Conservation (phyloP, 1,140 invertebrate genomes). For the Bombus impatiens region DNA sequence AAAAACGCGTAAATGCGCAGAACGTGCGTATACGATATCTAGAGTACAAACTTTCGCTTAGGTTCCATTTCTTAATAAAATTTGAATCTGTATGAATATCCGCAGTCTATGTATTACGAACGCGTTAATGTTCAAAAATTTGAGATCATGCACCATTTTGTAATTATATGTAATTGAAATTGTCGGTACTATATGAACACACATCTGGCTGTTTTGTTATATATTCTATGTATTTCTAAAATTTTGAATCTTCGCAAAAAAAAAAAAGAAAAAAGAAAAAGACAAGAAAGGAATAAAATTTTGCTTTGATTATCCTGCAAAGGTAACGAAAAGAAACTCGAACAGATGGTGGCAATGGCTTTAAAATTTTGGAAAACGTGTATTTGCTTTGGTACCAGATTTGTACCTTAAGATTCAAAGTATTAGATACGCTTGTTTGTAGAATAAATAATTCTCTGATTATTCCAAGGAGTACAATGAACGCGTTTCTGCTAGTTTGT, state of each 20-base stretch:
- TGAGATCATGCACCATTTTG: background rate
- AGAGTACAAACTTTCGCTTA: no score
- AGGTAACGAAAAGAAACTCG: background rate
- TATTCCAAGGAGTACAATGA: background rate
- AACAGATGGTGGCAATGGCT: background rate
- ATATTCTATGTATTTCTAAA: background rate
- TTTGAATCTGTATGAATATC: background rate
- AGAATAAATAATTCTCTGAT: conserved; percentile 1
- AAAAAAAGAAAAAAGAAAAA: no score
- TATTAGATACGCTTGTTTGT: background rate
- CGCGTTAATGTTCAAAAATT: background rate
- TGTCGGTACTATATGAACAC: background rate
- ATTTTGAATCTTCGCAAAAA: background rate
- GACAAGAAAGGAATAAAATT: background rate
- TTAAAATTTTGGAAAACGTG: background rate
- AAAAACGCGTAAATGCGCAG: no score
- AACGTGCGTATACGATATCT: no score
- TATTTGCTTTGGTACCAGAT: background rate
- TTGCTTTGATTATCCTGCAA: background rate
- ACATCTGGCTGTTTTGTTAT: background rate
- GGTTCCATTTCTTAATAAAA: no score
- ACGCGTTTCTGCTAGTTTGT: conserved; percentile 3
- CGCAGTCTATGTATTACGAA: background rate
- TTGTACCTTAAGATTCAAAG: background rate
- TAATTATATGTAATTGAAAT: background rate